These are phyloP conservation scores for Hyaena hyaena DNA, from an alignment of 2,113 vertebrate species.

Conservation along the genomic window DNA sequence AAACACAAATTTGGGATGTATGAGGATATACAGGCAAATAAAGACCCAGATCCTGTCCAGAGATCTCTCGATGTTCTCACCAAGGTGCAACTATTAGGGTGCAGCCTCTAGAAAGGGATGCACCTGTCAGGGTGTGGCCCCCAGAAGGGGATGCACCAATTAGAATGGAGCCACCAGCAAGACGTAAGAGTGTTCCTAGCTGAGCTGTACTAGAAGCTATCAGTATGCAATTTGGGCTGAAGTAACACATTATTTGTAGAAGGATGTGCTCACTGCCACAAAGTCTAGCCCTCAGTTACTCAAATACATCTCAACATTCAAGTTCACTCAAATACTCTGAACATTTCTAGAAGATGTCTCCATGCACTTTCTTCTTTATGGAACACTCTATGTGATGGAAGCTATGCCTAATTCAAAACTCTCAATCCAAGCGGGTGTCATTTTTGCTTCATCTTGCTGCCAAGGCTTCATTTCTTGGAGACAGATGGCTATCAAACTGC, in stretches of 20 bases:
- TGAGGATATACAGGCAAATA: neutral
- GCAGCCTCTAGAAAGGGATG: neutral
- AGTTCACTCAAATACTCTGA: neutral
- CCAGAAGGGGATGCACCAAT: neutral
- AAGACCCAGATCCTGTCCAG: neutral
- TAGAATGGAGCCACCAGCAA: neutral
- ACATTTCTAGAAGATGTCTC: neutral
- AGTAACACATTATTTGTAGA: neutral
- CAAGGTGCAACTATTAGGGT: neutral
- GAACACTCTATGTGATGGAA: neutral
- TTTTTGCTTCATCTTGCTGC: conserved; percentile 38
- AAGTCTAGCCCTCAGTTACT: neutral
- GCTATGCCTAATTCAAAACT: conserved; percentile 10
- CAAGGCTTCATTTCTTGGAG: conserved; percentile 44
- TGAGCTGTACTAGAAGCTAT: neutral
- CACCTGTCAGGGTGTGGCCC: neutral
- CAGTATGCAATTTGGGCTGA: neutral
- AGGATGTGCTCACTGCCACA: neutral
- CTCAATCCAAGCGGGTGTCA: neutral
- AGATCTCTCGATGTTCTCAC: neutral
- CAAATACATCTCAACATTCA: neutral
- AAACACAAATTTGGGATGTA: neutral
- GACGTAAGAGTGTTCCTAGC: neutral
- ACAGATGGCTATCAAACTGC: conserved; percentile 63
- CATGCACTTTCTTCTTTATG: neutral